phyloP scores from a whole-genome alignment of 2,113 vertebrate species.

The Carollia perspicillata region DNA sequence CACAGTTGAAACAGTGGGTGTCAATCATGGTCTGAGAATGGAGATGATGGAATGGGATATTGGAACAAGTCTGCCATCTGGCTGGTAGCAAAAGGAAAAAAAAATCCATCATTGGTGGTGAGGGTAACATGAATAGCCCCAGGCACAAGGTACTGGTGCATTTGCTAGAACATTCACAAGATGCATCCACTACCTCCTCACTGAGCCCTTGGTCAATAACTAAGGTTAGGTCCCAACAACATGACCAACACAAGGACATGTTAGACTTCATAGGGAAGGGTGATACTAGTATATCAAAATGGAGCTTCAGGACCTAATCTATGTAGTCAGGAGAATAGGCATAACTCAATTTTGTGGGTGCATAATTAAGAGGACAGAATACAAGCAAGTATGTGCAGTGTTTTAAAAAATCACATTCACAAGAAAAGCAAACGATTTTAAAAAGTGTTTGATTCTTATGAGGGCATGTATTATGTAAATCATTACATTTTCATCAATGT shows the following conservation, averaged over 20 bases:
- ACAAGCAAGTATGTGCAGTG: neutral
- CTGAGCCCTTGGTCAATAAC: neutral
- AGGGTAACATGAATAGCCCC: neutral
- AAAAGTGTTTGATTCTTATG: neutral
- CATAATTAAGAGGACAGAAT: neutral
- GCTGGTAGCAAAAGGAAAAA: neutral
- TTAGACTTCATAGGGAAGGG: neutral
- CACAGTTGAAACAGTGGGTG: accelerated
- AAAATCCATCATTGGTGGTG: neutral
- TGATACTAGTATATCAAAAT: neutral
- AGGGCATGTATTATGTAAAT: neutral
- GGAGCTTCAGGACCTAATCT: neutral
- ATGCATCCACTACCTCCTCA: neutral
- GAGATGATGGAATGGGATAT: neutral
- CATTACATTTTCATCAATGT: neutral
- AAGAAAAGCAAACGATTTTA: neutral
- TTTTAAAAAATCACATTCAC: neutral
- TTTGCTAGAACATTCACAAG: neutral
- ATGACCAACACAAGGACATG: too few relatives aligned
- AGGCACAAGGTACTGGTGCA: neutral
- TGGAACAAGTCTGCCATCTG: too few relatives aligned
- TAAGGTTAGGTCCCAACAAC: neutral
- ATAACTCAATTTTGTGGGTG: neutral
- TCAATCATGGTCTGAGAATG: neutral
- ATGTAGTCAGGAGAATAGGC: accelerated